phyloP scores from a whole-genome alignment of 37 sponge, comb jelly and placozoan genomes.

The Spongilla lacustris region DNA sequence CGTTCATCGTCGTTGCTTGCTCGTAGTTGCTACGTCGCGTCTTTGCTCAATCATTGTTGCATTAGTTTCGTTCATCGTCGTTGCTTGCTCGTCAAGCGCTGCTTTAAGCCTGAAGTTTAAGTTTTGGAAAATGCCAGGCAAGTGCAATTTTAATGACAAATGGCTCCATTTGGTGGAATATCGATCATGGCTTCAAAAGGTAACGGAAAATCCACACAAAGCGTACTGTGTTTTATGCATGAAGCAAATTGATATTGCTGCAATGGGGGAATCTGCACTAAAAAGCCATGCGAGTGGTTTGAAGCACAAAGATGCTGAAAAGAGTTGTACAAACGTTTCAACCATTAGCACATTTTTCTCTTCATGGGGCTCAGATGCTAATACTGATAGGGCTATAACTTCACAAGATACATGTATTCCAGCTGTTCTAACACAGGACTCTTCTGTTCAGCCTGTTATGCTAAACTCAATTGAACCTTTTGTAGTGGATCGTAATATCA shows the following conservation, averaged over 20 bases:
- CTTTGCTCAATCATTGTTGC: too few species aligned
- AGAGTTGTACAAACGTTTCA: not conserved
- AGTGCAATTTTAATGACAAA: too few species aligned
- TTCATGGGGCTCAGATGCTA: not conserved
- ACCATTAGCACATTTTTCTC: slow-evolving; percentile 1
- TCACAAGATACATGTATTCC: not conserved
- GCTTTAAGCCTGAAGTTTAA: too few species aligned
- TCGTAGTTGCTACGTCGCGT: too few species aligned
- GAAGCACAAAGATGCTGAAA: not conserved
- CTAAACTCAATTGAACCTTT: not conserved
- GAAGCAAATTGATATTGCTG: not conserved
- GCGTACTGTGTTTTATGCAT: not conserved
- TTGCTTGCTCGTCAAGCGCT: too few species aligned
- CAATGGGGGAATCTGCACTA: not conserved
- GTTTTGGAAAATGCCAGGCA: too few species aligned
- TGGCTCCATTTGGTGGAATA: too few species aligned
- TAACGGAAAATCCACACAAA: not conserved
- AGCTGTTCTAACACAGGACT: not conserved
- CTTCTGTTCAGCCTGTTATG: slow-evolving; percentile 1
- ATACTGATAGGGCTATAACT: not conserved
- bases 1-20: too few species aligned
- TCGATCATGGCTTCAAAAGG: too few species aligned
- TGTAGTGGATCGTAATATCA: slow-evolving; percentile 1
- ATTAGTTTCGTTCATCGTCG: too few species aligned
- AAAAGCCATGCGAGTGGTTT: not conserved